Base-by-base conservation (phyloP, 2,888 invertebrate genomes). In the Cosmia trapezina region DNA sequence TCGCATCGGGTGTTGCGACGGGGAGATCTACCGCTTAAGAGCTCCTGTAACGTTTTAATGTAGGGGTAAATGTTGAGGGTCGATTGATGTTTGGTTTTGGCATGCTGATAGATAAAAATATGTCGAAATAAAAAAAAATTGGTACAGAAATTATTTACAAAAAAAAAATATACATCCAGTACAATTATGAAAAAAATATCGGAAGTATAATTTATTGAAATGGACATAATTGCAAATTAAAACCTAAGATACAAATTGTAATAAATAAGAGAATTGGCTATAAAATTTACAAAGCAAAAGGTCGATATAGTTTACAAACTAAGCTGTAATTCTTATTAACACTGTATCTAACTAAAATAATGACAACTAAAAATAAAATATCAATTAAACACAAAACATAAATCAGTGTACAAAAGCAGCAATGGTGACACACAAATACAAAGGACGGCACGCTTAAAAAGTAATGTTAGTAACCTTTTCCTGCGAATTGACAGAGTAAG, bases 401-500 rank as follows among this genome's bases (percentile, higher is more conserved):
- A 61, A 70, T 12, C 53, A 43, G 69, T 73, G 75, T 72, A 65
- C 28, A 71, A 54, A 70, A 73, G 69, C 83, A 60, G 71, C 60
- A 75, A 49, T 73, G 72, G 72, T 70, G 72, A 80, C 77, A 85
- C 63, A 85, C 69, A 84, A 17, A 82, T 71, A 79, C 61, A 87
- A 76, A 86, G 71, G 78, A 88, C 85, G 68, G 61, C 85, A 88
- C 88, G 65, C 70, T 81, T 79, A 83, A 12, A 78, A 61, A 78
- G 37, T 74, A 80, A 87, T 89, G 93, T 96, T 95, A 95, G 94
- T 95, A 94, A 96, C 96, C 96, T 96, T 96, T 78, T 95, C 95
- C 85, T 95, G 95, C 9, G 94, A 91, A 91, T 95, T 93, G 92
- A 95, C 94, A 69, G 96, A 96, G 90, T 91, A 95, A 84, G 95